Conservation (phyloP, 2,113 vertebrate genomes). For the Hippocampus barbouri region DNA sequence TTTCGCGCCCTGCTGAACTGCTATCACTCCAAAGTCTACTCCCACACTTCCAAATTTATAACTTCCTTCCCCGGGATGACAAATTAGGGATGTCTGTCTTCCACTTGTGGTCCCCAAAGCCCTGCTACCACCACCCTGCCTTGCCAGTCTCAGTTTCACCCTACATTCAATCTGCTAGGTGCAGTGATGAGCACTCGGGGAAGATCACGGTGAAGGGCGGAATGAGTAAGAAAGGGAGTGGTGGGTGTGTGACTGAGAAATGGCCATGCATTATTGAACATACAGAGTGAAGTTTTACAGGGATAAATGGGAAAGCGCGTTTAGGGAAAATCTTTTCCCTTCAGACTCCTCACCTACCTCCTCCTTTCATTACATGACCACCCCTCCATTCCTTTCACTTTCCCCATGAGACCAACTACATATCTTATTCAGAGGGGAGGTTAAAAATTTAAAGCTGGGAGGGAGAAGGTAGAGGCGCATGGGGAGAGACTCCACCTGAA, state of each 20-base stretch:
- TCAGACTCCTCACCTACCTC: conserved; percentile 40
- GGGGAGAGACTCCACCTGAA: conserved; percentile 58
- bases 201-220: conserved; percentile 52
- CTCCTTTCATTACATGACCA: conserved; percentile 49
- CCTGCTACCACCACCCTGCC: conserved; percentile 42
- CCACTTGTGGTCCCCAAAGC: conserved; percentile 40
- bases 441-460: conserved; percentile 72
- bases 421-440: conserved; percentile 72
- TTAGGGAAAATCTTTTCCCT: conserved; percentile 67
- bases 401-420: conserved; percentile 55
- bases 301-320: conserved; percentile 71
- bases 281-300: conserved; percentile 68
- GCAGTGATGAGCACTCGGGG: conserved; percentile 54
- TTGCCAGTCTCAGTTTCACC: conserved; percentile 57
- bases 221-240: conserved; percentile 16
- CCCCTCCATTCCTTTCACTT: conserved; percentile 38
- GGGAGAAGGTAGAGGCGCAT: conserved; percentile 26
- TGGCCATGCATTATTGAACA: conserved; percentile 70
- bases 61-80: conserved; percentile 49
- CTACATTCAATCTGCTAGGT: conserved; percentile 63
- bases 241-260: conserved; percentile 28
- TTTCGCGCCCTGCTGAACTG: conserved; percentile 31
- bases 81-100: conserved; percentile 41
- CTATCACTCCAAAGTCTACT: conserved; percentile 40
- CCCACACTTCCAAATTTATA: conserved; percentile 47